Percentiles rank a stretch among this genome's conserved stretches.
Conservation (phyloP, 1,140 invertebrate genomes). For the Halesus radiatus region DNA sequence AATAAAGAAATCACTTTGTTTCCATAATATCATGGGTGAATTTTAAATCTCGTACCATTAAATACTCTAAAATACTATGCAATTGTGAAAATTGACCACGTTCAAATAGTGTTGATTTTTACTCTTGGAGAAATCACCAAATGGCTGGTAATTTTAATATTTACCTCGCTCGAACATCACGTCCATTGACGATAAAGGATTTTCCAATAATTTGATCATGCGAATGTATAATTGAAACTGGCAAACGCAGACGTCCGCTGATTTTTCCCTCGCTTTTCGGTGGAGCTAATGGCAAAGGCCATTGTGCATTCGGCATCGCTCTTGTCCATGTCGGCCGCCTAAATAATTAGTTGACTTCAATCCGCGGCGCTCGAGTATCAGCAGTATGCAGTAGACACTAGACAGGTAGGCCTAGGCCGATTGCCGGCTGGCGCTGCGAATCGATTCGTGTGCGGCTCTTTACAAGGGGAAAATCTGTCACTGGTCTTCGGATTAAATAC, state of each 20-base stretch:
- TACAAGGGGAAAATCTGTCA: too few species aligned
- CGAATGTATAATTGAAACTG: slow-evolving; percentile 32
- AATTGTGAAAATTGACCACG: too few species aligned
- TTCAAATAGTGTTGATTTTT: not conserved
- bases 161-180: not conserved
- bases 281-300: slow-evolving; percentile 13
- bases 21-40: too few species aligned
- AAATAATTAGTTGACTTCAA: slow-evolving; percentile 13
- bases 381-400: not conserved
- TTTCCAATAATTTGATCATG: slow-evolving; percentile 35
- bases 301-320: slow-evolving; percentile 26
- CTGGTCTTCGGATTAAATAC: too few species aligned
- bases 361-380: not conserved
- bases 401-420: not conserved
- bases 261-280: slow-evolving; percentile 26
- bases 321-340: not conserved
- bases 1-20: too few species aligned
- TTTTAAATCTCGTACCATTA: too few species aligned
- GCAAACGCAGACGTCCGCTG: slow-evolving; percentile 13
- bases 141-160: not conserved
- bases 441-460: slow-evolving; percentile 18
- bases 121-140: not conserved
- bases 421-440: not conserved
- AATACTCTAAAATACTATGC: too few species aligned
- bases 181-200: slow-evolving; percentile 27